These are phyloP conservation scores for Ammodytes marinus DNA, from an alignment of 2,113 vertebrate genomes.

Conservation along the genomic window DNA sequence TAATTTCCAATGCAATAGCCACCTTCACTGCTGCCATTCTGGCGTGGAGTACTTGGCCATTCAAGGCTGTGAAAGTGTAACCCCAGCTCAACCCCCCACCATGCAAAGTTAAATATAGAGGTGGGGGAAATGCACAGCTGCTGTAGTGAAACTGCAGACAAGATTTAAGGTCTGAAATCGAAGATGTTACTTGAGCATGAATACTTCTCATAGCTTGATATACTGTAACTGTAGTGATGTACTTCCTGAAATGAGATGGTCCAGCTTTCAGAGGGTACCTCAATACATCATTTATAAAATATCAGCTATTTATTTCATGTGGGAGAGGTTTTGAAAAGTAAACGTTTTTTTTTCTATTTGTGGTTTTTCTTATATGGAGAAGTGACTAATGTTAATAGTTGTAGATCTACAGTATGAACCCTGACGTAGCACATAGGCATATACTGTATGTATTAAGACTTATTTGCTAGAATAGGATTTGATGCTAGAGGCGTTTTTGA, in stretches of 20 bases:
- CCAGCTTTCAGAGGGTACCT: slow-evolving; percentile 24
- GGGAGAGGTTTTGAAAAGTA: background rate
- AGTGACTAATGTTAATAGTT: background rate
- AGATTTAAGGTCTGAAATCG: slow-evolving; percentile 10
- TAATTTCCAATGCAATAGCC: slow-evolving; percentile 7
- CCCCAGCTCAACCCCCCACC: slow-evolving; percentile 1
- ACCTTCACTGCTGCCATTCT: background rate
- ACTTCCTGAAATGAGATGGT: slow-evolving; percentile 16
- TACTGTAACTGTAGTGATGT: slow-evolving; percentile 53
- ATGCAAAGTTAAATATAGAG: slow-evolving; percentile 73
- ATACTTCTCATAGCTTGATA: slow-evolving; percentile 23
- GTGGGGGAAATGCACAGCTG: slow-evolving; percentile 63
- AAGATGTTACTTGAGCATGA: slow-evolving; percentile 46
- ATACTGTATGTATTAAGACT: background rate
- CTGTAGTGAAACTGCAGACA: slow-evolving; percentile 32
- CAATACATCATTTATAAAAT: slow-evolving; percentile 20
- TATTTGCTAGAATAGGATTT: slow-evolving; percentile 8
- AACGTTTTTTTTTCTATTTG: background rate
- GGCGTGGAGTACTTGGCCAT: slow-evolving; percentile 50
- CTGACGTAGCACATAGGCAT: background rate
- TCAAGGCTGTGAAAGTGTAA: slow-evolving; percentile 59
- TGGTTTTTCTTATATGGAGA: background rate
- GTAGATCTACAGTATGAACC: background rate
- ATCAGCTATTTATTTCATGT: background rate
- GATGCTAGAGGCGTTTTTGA: slow-evolving; percentile 4